Percentiles rank a stretch among this genome's conserved stretches.
Evolutionary conservation across 2,888 invertebrate species (phyloP).

Genomic region (Hoplodrina blanda): DNA sequence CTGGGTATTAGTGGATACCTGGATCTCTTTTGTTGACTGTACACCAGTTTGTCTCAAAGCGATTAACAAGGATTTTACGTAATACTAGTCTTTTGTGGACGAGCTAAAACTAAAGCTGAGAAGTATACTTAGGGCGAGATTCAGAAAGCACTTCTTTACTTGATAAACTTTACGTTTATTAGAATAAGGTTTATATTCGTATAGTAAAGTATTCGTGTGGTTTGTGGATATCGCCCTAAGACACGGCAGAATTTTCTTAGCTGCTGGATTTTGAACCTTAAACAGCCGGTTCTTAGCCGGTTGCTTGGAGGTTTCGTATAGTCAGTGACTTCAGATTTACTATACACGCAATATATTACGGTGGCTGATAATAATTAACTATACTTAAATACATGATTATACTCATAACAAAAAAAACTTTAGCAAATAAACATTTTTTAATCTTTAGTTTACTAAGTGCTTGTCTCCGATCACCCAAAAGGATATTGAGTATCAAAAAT

Average conservation of each 20-base stretch:
- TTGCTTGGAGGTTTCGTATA: background rate
- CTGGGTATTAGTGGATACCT: too few relatives aligned
- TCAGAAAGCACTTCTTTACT: background rate
- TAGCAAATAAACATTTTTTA: too few relatives aligned
- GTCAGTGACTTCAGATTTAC: background rate
- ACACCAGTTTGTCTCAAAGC: too few relatives aligned
- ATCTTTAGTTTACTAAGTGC: too few relatives aligned
- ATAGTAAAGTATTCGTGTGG: background rate
- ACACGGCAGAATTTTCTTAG: constrained; percentile 6
- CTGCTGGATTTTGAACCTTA: background rate
- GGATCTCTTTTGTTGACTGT: too few relatives aligned
- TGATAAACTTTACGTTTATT: background rate
- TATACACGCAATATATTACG: background rate
- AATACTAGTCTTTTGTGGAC: background rate
- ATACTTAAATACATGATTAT: too few relatives aligned
- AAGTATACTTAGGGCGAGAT: background rate
- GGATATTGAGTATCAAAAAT: too few relatives aligned
- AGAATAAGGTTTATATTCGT: background rate
- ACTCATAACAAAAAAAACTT: too few relatives aligned
- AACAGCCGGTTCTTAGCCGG: background rate
- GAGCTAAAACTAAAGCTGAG: background rate
- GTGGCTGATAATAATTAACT: too few relatives aligned
- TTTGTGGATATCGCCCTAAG: background rate
- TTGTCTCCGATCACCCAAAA: too few relatives aligned
- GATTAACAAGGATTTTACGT: background rate